phyloP scores from a whole-genome alignment of 37 sponge, comb jelly and placozoan genomes.

The Chondrosia reniformis region DNA sequence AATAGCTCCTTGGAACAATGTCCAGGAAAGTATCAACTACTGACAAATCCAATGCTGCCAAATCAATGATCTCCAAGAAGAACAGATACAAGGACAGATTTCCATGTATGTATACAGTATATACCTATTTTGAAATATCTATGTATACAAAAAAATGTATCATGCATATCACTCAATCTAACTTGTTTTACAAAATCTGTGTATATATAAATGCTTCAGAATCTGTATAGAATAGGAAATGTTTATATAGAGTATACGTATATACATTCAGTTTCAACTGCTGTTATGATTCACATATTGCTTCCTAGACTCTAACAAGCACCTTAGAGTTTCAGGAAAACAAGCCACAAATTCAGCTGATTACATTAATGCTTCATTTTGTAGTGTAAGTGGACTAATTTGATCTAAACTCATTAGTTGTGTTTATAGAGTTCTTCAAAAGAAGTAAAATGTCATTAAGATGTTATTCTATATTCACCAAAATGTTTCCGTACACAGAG shows the following conservation, averaged over 20 bases:
- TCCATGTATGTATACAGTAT: background rate
- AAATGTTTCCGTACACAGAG: too few species aligned
- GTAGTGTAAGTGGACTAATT: background rate
- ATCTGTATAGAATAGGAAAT: too few species aligned
- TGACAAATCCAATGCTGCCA: background rate
- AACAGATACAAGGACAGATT: constrained; percentile 16
- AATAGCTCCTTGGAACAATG: background rate
- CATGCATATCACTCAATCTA: too few species aligned
- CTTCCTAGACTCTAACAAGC: too few species aligned
- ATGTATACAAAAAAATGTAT: too few species aligned
- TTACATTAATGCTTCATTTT: background rate
- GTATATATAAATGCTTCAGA: too few species aligned
- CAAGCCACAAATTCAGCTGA: background rate
- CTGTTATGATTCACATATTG: too few species aligned
- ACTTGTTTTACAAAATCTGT: background rate
- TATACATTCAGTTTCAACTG: too few species aligned
- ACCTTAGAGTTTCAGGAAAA: background rate
- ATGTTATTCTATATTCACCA: background rate
- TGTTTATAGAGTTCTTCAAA: background rate
- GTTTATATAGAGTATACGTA: too few species aligned
- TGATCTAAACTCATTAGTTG: background rate
- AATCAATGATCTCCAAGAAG: background rate
- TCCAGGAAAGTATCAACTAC: background rate
- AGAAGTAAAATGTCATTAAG: background rate
- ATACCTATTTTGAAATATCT: too few species aligned